Percentiles rank a stretch among this genome's conserved stretches.
These are phyloP conservation scores for Apamea monoglypha DNA, from an alignment of 2,888 invertebrate genomes.

Conservation along the genomic window DNA sequence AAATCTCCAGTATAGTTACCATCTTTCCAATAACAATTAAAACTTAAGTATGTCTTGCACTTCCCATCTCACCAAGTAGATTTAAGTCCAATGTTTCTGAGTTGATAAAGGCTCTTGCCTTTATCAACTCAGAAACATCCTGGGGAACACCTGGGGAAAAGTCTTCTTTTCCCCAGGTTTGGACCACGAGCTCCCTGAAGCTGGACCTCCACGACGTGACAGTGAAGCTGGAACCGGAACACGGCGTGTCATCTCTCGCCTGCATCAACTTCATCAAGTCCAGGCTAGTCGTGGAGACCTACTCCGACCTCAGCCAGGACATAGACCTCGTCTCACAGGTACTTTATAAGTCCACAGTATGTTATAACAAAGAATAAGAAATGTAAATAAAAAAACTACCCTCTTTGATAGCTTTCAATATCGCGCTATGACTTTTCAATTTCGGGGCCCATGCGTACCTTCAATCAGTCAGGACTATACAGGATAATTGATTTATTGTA, in stretches of 20 bases:
- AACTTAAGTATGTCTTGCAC: neutral
- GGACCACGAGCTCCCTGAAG: constrained; percentile 95
- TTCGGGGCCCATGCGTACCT: neutral
- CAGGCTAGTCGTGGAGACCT: constrained; percentile 95
- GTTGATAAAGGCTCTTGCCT: neutral
- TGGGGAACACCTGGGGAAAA: too few relatives aligned
- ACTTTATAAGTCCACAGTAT: neutral
- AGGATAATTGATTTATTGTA: neutral
- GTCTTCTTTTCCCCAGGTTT: constrained; percentile 86
- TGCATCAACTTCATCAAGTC: constrained; percentile 98
- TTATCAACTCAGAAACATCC: too few relatives aligned
- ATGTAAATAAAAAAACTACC: neutral
- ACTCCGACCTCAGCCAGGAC: constrained; percentile 97
- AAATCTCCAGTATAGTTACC: neutral
- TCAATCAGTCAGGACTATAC: neutral
- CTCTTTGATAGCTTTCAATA: neutral
- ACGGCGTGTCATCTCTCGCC: constrained; percentile 92
- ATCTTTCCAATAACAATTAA: neutral
- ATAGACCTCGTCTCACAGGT: constrained; percentile 97
- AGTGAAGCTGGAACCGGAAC: constrained; percentile 92
- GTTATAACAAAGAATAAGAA: neutral
- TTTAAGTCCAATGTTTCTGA: neutral
- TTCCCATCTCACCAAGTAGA: neutral
- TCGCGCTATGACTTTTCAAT: neutral
- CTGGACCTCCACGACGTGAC: constrained; percentile 97